phyloP scores from a whole-genome alignment of 1,140 invertebrate species.

The Belonocnema kinseyi region DNA sequence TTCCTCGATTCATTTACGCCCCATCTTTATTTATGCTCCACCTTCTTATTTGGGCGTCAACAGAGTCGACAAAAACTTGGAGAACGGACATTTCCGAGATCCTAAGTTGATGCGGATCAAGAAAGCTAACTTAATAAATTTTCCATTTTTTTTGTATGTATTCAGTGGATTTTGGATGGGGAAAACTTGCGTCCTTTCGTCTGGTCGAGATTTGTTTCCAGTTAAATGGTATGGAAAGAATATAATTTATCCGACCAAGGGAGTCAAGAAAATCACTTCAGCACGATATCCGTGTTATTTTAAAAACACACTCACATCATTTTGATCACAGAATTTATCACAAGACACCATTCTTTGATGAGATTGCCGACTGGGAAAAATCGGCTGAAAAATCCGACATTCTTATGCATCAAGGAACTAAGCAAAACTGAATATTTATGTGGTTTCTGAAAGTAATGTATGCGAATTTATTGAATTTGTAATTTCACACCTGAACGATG shows the following conservation, averaged over 20 bases:
- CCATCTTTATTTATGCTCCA: slow-evolving; percentile 1
- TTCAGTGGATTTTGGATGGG: not conserved
- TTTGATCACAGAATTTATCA: slow-evolving; percentile 12
- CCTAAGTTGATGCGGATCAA: not conserved
- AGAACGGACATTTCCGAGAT: slow-evolving; percentile 12
- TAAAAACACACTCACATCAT: not conserved
- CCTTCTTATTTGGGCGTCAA: not conserved
- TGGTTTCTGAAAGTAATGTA: too few species aligned
- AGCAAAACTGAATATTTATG: too few species aligned
- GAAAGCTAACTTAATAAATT: slow-evolving; percentile 21
- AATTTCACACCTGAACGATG: too few species aligned
- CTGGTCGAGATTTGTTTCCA: slow-evolving; percentile 6
- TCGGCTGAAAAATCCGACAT: not conserved
- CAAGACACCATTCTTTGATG: not conserved
- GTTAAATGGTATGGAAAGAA: slow-evolving; percentile 14
- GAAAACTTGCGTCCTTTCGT: slow-evolving; percentile 21
- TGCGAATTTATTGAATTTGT: too few species aligned
- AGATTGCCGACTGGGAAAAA: not conserved
- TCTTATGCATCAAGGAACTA: too few species aligned
- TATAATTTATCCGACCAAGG: slow-evolving; percentile 16
- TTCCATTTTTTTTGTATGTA: not conserved
- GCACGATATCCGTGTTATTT: not conserved
- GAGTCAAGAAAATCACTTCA: slow-evolving; percentile 13
- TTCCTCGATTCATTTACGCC: slow-evolving; percentile 7
- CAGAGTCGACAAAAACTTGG: slow-evolving; percentile 1